Evolutionary conservation across 2,113 vertebrate species (phyloP), one percentile per base, ranked within the genome.

Genomic region (Channa maculata): DNA sequence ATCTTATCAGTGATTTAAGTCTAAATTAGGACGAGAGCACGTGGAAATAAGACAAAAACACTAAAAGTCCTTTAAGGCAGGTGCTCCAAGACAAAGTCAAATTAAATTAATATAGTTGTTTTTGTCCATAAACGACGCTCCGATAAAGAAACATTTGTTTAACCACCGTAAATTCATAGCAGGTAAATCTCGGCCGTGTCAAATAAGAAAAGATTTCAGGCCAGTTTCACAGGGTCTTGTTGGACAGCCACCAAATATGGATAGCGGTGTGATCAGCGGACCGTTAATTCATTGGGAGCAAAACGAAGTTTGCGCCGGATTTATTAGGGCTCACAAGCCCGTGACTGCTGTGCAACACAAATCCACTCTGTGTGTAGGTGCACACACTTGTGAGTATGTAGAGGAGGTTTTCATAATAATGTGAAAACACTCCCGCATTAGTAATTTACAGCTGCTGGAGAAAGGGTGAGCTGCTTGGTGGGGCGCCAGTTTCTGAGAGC

Each of bases 181-280:
- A 71, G 77, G 46, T 83, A 68, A 83, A 84, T 89, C 75, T 87
- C 46, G 0, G 13, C 49, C 6, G 51, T 50, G 83, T 69, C 65
- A 74, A 58, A 74, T 5, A 73, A 51, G 79, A 83, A 59, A 61
- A 52, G 79, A 80, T 65, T 78, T 72, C 14, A 50, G 49, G 14
- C 64, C 72, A 65, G 71, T 61, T 74, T 46, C 58, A 38, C 36
- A 2, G 69, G 63, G 63, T 54, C 33, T 13, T 15, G 37, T 77
- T 83, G 74, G 77, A 77, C 33, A 5, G 55, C 36, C 62, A 89
- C 84, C 82, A 86, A 82, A 80, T 73, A 86, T 71, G 83, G 78
- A 73, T 68, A 64, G 75, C 65, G 74, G 68, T 71, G 71, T 52
- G 59, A 73, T 49, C 14, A 45, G 54, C 69, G 57, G 54, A 61